phyloP scores from a whole-genome alignment of 2,797 vertebrate genomes.

The Xiphorhynchus erythropygius region DNA sequence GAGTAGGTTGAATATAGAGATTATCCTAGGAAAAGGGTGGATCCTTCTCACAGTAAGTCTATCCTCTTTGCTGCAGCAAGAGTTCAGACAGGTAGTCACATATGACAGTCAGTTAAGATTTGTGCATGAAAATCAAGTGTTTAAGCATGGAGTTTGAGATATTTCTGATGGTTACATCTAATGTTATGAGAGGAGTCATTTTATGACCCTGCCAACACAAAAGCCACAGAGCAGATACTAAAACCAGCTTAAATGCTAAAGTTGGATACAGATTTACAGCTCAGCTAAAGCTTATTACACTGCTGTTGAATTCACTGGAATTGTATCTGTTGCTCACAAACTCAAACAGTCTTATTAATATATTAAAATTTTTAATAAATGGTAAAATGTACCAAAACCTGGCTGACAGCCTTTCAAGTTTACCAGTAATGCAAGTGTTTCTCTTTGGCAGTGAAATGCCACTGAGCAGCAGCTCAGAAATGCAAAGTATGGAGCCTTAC shows the following conservation, averaged over 20 bases:
- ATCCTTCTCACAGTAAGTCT: neutral
- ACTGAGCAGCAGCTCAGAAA: neutral
- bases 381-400: neutral
- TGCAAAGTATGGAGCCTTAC: neutral
- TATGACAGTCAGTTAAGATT: neutral
- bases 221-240: neutral
- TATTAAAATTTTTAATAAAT: constrained; percentile 14
- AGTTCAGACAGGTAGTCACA: neutral
- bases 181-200: neutral
- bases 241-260: neutral
- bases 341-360: neutral
- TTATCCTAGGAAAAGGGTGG: neutral
- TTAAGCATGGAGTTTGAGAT: neutral
- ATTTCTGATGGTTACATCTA: neutral
- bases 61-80: neutral
- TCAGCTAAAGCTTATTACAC: constrained; percentile 1
- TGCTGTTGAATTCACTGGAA: neutral
- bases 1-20: neutral
- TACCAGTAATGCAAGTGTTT: neutral
- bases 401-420: neutral
- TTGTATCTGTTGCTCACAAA: neutral
- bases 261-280: constrained; percentile 13
- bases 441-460: neutral
- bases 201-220: neutral
- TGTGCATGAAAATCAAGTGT: neutral